Percentiles rank a stretch among this genome's conserved stretches.
Conservation (phyloP, 2,888 invertebrate genomes). For the Gandaritis pyraliata region DNA sequence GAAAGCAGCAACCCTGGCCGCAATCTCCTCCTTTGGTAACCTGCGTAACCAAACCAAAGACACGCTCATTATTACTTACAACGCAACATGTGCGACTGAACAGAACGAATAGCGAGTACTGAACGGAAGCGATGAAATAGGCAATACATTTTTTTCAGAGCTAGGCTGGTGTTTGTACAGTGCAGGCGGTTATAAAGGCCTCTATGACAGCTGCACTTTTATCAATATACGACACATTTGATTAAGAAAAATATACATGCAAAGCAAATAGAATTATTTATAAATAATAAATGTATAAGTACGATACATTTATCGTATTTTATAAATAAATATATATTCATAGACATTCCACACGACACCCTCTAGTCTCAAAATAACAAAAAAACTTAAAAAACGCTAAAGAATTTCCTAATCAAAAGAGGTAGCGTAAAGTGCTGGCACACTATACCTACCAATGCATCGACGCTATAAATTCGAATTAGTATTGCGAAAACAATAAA, state of each 20-base stretch:
- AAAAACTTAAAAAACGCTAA: too few relatives aligned
- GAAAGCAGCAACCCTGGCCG: constrained; percentile 93
- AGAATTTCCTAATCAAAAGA: constrained; percentile 9
- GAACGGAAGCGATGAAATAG: constrained; percentile 12
- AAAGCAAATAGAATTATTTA: background rate
- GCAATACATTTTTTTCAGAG: constrained; percentile 19
- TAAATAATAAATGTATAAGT: background rate
- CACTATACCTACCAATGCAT: constrained; percentile 75
- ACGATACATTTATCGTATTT: too few relatives aligned
- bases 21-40: constrained; percentile 93
- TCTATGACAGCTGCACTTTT: constrained; percentile 15
- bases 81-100: constrained; percentile 15
- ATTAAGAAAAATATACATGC: background rate
- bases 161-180: constrained; percentile 3
- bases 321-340: too few relatives aligned
- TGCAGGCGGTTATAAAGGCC: background rate
- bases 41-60: constrained; percentile 85
- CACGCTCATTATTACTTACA: constrained; percentile 65
- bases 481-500: constrained; percentile 78
- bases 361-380: too few relatives aligned
- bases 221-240: background rate
- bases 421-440: constrained; percentile 31
- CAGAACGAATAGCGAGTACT: constrained; percentile 13
- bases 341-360: too few relatives aligned
- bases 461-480: constrained; percentile 68